These are phyloP conservation scores for Eupithecia vulgata DNA, from an alignment of 2,888 invertebrate species.

Conservation along the genomic window DNA sequence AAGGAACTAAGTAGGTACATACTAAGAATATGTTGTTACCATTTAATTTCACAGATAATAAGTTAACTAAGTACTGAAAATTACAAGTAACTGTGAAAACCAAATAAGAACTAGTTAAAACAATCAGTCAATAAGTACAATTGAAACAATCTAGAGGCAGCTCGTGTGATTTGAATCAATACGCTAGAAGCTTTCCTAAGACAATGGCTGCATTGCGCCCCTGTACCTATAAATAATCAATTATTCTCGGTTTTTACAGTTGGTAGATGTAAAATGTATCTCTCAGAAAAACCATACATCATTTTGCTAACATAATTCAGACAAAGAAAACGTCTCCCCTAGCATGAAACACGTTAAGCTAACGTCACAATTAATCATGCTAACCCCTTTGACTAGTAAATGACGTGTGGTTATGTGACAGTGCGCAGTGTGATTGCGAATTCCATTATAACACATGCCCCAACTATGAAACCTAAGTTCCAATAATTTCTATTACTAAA, in stretches of 20 bases:
- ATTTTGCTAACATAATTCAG: neutral
- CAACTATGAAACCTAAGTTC: slow-evolving; percentile 10
- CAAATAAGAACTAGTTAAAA: no score
- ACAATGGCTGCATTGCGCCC: neutral
- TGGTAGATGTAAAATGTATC: neutral
- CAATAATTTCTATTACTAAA: neutral
- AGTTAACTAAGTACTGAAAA: no score
- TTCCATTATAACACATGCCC: slow-evolving; percentile 28
- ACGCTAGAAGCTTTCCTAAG: neutral
- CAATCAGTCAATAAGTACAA: no score
- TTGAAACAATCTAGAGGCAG: neutral
- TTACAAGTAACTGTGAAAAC: no score
- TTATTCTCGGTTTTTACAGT: neutral
- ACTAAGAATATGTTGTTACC: no score
- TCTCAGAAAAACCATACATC: neutral
- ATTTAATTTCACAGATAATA: no score
- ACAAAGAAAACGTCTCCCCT: slow-evolving; percentile 1
- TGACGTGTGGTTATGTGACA: slow-evolving; percentile 27
- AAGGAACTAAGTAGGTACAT: no score
- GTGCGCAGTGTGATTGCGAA: slow-evolving; percentile 31
- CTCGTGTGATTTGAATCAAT: neutral
- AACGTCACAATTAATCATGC: slow-evolving; percentile 16
- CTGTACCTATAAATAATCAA: neutral
- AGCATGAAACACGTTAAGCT: slow-evolving; percentile 3
- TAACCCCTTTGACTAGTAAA: slow-evolving; percentile 20